phyloP scores from a whole-genome alignment of 1,140 invertebrate genomes.

The Brachystomella parvula region DNA sequence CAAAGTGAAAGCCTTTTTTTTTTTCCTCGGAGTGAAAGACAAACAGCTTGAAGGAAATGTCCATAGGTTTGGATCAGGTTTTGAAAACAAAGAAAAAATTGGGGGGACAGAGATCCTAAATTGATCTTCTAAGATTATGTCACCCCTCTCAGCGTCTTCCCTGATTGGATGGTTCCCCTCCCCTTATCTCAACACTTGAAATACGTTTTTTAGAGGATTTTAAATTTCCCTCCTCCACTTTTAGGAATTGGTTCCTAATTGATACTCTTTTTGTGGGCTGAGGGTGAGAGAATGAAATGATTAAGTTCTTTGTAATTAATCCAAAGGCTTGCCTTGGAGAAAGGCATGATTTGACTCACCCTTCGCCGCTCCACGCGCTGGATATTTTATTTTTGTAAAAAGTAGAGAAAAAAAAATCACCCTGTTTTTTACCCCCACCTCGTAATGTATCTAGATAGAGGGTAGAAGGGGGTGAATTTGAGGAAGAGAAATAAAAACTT shows the following conservation, averaged over 20 bases:
- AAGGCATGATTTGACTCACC: background rate
- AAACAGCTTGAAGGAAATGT: no score
- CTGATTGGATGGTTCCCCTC: background rate
- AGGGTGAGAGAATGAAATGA: background rate
- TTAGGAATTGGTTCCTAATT: background rate
- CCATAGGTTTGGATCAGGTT: no score
- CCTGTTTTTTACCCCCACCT: background rate
- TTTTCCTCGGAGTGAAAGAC: no score
- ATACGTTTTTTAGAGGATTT: no score
- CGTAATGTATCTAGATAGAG: no score
- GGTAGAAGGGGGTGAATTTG: no score
- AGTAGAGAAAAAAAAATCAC: no score
- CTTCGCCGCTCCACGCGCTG: no score
- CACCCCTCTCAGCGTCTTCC: constrained; percentile 2
- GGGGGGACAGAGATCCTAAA: no score
- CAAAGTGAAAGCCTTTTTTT: no score
- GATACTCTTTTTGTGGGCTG: background rate
- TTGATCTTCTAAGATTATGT: constrained; percentile 11
- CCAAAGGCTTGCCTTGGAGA: background rate
- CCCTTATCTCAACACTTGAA: background rate
- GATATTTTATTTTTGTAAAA: background rate
- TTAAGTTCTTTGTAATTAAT: constrained; percentile 8
- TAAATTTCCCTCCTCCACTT: no score
- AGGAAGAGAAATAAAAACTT: background rate
- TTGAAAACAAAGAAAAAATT: no score